A percentile compares a stretch with the other conserved stretches of the same genome.
phyloP scores from a whole-genome alignment of 2,797 vertebrate species.

The Morus bassanus region DNA sequence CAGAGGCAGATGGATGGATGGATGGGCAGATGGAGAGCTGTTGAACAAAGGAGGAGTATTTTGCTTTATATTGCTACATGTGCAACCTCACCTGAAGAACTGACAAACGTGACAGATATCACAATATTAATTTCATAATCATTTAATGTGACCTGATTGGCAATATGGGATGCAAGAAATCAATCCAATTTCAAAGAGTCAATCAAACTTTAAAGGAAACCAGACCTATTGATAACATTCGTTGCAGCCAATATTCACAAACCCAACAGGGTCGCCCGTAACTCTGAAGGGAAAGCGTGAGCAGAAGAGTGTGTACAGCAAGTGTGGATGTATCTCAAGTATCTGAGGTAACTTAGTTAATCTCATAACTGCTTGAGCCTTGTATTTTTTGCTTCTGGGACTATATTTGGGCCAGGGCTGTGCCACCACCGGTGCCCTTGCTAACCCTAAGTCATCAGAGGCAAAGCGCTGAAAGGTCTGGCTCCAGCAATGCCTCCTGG shows the following conservation, averaged over 20 bases:
- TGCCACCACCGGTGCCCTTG: not conserved
- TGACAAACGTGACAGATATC: not conserved
- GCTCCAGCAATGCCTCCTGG: not conserved
- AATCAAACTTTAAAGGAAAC: not conserved
- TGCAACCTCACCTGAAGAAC: conserved; percentile 19
- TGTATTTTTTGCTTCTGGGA: not conserved
- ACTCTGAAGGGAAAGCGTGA: not conserved
- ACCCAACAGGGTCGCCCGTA: not conserved
- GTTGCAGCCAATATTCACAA: not conserved
- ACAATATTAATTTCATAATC: not conserved
- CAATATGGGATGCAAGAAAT: not conserved
- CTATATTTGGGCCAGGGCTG: not conserved
- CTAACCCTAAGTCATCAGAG: not conserved
- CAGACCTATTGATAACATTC: not conserved
- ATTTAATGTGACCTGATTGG: not conserved
- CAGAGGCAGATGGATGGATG: conserved; percentile 19
- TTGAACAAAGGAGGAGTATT: conserved; percentile 2
- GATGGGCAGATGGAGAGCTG: conserved; percentile 21
- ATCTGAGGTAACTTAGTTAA: not conserved
- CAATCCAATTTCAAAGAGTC: not conserved
- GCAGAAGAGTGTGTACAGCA: not conserved
- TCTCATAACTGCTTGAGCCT: rapidly evolving
- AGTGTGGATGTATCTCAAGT: too few relatives aligned
- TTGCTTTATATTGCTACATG: not conserved
- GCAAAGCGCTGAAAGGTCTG: not conserved